Conservation (phyloP, 2,888 invertebrate species). For the Ormyrus nitidulus region DNA sequence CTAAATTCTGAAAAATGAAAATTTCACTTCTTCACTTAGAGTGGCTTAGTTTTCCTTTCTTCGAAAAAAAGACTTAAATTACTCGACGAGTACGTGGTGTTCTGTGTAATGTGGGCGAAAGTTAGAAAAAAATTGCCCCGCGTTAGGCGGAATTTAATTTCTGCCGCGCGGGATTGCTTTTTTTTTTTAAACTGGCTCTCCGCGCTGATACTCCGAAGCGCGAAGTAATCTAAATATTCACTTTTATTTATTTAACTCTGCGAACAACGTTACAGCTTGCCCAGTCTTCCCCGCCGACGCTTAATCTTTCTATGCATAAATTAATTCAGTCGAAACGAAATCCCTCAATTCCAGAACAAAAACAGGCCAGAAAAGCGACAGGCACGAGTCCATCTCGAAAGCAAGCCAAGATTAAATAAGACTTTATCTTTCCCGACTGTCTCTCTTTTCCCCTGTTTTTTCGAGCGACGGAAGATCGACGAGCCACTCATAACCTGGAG, state of each 20-base stretch:
- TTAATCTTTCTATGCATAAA: too few species aligned
- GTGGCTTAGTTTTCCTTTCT: slow-evolving; percentile 28
- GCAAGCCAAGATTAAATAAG: slow-evolving; percentile 35
- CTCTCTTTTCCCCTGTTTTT: slow-evolving; percentile 6
- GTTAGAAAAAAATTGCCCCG: slow-evolving; percentile 16
- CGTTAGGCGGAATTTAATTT: slow-evolving; percentile 35
- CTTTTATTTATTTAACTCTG: too few species aligned
- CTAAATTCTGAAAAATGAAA: slow-evolving; percentile 47
- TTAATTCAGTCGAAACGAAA: too few species aligned
- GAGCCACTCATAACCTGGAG: slow-evolving; percentile 60
- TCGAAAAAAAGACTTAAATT: slow-evolving; percentile 37
- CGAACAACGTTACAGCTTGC: too few species aligned
- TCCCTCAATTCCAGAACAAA: too few species aligned
- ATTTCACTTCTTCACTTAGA: slow-evolving; percentile 34
- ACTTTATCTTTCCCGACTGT: background rate
- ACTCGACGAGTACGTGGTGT: slow-evolving; percentile 1
- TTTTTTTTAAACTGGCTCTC: slow-evolving; percentile 33
- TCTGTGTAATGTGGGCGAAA: slow-evolving; percentile 19
- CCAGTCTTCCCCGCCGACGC: too few species aligned
- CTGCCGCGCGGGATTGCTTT: slow-evolving; percentile 31
- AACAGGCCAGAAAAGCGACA: too few species aligned
- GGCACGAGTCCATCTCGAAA: background rate
- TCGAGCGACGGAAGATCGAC: slow-evolving; percentile 49
- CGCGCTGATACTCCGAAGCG: background rate
- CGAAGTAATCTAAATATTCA: too few species aligned